Evolutionary conservation across 2,797 vertebrate genomes (phyloP), one percentile per base, ranked within the genome.

Genomic region (Chromis chromis): DNA sequence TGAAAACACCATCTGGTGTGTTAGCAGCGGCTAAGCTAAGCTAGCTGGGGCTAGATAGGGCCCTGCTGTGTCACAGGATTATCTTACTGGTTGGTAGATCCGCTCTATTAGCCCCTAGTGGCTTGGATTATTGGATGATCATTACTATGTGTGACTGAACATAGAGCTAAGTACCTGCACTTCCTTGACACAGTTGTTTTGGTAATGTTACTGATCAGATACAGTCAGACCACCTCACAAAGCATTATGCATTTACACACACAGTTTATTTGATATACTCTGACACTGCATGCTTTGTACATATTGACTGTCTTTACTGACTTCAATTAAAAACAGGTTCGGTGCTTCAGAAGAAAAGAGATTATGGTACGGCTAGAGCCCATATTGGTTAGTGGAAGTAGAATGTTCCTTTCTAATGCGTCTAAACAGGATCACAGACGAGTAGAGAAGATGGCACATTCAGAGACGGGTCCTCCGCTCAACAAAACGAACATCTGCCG

Each of bases 1-100:
- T 93, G 91, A 95, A 95, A 95, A 95, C 94, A 95, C 94, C 94
- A 96, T 95, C 93, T 96, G 95, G 81, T 85, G 87, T 82, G 85
- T 84, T 84, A 94, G 92, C 84, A 66, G 85, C 21, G 48, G 86
- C 90, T 89, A 91, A 78, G 82, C 89, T 90, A 88, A 76, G 76
- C 74, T 92, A 91, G 87, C 79, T 53, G 82, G 84, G 83, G 65
- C 79, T 79, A 50, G 85, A 78, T 83, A 74, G 87, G 83, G 83
- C 83, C 90, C 88, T 78, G 82, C 89, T 92, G 92, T 93, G 91
- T 92, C 91, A 91, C 83, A 89, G 89, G 92, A 94, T 94, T 92
- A 94, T 90, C 67, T 91, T 83, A 89, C 86, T 86, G 91, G 86
- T 85, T 87, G 84, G 75, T 85, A 83, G 87, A 86, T 76, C 79